Conservation (phyloP, 2,888 invertebrate species). For the Chrysolina americana region DNA sequence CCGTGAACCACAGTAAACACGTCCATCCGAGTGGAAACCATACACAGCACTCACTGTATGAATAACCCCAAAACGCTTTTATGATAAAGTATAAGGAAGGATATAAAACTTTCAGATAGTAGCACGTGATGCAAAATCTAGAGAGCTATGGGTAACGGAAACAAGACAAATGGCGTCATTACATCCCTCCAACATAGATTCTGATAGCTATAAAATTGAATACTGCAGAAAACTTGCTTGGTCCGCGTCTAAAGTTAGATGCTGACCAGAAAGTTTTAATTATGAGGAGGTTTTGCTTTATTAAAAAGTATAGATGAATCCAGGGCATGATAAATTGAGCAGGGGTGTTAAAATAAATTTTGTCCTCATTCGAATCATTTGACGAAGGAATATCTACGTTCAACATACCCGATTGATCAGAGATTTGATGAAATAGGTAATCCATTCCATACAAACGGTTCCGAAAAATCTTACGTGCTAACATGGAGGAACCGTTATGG, state of each 20-base stretch:
- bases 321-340: constrained; percentile 19
- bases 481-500: too few species aligned
- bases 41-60: constrained; percentile 40
- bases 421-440: too few species aligned
- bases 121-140: constrained; percentile 49
- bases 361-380: constrained; percentile 9
- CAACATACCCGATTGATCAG: too few species aligned
- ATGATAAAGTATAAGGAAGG: constrained; percentile 42
- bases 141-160: constrained; percentile 43
- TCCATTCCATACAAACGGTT: too few species aligned
- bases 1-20: neutral
- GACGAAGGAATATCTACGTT: neutral
- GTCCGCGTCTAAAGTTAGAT: constrained; percentile 38
- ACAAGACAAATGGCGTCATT: constrained; percentile 44
- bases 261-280: constrained; percentile 48
- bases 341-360: constrained; percentile 25
- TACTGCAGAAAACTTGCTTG: constrained; percentile 27
- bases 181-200: constrained; percentile 38
- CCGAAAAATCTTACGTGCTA: too few species aligned
- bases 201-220: constrained; percentile 14
- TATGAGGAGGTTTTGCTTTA: constrained; percentile 41
- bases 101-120: constrained; percentile 44
- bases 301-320: constrained; percentile 31
- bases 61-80: constrained; percentile 41
- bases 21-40: constrained; percentile 5